Conservation (phyloP, 2,888 invertebrate species). For the Mimas tiliae region DNA sequence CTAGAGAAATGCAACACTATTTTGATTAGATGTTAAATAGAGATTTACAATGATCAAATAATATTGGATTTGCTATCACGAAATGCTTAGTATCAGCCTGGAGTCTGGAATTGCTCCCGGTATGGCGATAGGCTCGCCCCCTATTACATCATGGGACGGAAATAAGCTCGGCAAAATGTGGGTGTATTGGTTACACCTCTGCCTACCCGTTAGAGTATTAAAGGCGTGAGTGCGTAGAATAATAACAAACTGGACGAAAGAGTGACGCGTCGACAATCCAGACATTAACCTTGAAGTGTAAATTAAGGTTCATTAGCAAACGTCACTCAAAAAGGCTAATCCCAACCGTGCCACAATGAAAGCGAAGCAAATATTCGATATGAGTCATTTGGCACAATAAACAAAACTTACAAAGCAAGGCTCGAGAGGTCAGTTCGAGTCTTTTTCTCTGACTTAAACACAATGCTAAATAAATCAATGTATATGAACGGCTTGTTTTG, state of each 20-base stretch:
- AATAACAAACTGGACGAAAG: too few relatives aligned
- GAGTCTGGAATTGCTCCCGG: too few relatives aligned
- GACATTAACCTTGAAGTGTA: background rate
- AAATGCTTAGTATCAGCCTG: too few relatives aligned
- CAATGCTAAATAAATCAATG: constrained; percentile 47
- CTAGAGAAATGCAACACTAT: background rate
- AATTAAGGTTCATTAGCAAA: background rate
- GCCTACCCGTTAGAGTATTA: too few relatives aligned
- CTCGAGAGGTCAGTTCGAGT: constrained; percentile 11
- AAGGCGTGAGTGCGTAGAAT: too few relatives aligned
- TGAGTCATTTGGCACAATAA: constrained; percentile 31
- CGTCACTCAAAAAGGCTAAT: constrained; percentile 13
- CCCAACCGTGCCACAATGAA: constrained; percentile 1
- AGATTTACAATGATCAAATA: background rate
- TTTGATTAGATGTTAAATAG: background rate
- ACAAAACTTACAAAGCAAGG: constrained; percentile 29
- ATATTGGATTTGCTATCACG: too few relatives aligned
- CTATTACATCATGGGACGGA: too few relatives aligned
- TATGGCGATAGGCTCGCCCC: too few relatives aligned
- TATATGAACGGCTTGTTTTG: constrained; percentile 42
- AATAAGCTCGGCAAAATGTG: too few relatives aligned
- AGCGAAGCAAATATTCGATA: constrained; percentile 19
- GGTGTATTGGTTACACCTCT: too few relatives aligned
- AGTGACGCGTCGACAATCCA: background rate
- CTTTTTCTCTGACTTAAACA: constrained; percentile 30